These are phyloP conservation scores for Linnaemya tessellans DNA, from an alignment of 2,888 invertebrate species.

Conservation along the genomic window DNA sequence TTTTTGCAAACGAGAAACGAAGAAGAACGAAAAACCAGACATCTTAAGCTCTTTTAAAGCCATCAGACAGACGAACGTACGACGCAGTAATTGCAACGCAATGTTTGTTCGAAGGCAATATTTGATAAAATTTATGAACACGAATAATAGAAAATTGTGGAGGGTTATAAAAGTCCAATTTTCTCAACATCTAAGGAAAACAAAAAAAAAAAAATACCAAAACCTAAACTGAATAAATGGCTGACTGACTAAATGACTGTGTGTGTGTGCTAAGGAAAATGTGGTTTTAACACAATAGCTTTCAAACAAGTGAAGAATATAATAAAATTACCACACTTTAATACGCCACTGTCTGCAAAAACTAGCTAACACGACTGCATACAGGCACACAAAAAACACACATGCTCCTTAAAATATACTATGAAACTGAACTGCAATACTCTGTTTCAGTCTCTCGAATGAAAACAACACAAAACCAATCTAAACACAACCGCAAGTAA, in stretches of 20 bases:
- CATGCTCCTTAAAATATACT: slow-evolving; percentile 41
- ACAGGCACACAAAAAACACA: not conserved
- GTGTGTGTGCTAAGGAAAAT: slow-evolving; percentile 26
- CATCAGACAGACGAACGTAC: slow-evolving; percentile 39
- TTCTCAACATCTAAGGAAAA: slow-evolving; percentile 61
- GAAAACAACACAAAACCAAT: slow-evolving; percentile 14
- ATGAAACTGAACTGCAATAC: slow-evolving; percentile 10
- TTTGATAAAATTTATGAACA: slow-evolving; percentile 80
- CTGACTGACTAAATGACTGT: not conserved
- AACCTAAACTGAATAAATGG: slow-evolving; percentile 13
- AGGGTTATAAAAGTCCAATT: slow-evolving; percentile 67
- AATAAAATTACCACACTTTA: slow-evolving; percentile 51
- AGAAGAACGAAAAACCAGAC: slow-evolving; percentile 52
- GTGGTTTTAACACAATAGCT: slow-evolving; percentile 47
- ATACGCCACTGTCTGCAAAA: not conserved
- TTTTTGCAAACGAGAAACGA: slow-evolving; percentile 25
- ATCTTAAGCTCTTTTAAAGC: slow-evolving; percentile 71
- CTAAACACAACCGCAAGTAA: slow-evolving; percentile 17
- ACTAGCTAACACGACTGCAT: not conserved
- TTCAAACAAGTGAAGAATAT: slow-evolving; percentile 12
- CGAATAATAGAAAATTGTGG: slow-evolving; percentile 74
- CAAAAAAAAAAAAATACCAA: slow-evolving; percentile 18
- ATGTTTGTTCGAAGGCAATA: slow-evolving; percentile 62
- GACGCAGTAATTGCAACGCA: slow-evolving; percentile 32
- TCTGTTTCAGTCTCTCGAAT: not conserved